Conservation (phyloP, 2,888 invertebrate genomes). For the Itoplectis maculator region DNA sequence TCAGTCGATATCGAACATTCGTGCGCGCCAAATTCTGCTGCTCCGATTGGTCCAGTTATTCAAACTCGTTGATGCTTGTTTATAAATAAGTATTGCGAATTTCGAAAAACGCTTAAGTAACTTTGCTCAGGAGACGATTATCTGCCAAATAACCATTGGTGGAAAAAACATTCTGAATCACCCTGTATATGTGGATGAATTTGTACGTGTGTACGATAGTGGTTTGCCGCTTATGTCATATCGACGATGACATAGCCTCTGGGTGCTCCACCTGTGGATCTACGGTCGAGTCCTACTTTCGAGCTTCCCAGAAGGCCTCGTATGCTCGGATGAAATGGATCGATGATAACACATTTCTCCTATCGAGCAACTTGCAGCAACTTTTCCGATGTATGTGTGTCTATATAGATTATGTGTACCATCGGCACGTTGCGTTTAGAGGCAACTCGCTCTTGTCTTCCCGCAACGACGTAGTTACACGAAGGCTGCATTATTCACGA, state of each 20-base stretch:
- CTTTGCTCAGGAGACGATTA: no score
- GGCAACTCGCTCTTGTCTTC: neutral
- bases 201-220: neutral
- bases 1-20: no score
- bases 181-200: neutral
- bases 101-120: no score
- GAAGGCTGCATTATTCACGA: slow-evolving; percentile 16
- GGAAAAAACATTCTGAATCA: slow-evolving; percentile 45
- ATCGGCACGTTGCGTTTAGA: neutral
- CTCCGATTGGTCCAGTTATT: no score
- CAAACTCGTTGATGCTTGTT: no score
- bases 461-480: neutral
- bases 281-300: slow-evolving; percentile 6
- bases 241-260: slow-evolving; percentile 35
- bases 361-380: neutral
- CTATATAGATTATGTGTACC: neutral
- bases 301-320: neutral
- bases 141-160: no score
- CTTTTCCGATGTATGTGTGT: neutral
- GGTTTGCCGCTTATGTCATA: neutral
- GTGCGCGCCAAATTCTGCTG: no score
- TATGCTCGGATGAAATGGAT: slow-evolving; percentile 10
- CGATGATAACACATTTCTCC: slow-evolving; percentile 18
- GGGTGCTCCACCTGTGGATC: slow-evolving; percentile 51
- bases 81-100: no score